phyloP scores from a whole-genome alignment of 2,888 invertebrate species.

The Parelbella ahira region DNA sequence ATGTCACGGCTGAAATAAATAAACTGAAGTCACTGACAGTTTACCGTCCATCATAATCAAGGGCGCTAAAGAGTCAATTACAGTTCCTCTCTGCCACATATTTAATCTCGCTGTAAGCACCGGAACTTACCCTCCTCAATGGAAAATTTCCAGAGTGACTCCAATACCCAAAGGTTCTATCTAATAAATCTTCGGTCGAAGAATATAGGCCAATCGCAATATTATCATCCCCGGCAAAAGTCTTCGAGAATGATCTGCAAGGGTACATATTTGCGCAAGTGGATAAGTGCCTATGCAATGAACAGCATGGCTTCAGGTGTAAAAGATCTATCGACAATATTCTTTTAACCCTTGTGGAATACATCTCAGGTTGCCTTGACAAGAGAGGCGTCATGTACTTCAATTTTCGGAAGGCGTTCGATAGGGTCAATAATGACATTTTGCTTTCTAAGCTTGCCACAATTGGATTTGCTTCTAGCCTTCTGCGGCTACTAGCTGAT shows the following conservation, averaged over 20 bases:
- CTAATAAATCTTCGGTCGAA: not conserved
- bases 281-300: constrained; percentile 1
- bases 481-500: constrained; percentile 17
- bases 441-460: constrained; percentile 2
- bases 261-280: constrained; percentile 2
- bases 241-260: constrained; percentile 3
- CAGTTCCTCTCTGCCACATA: constrained; percentile 9
- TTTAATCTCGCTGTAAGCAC: constrained; percentile 12
- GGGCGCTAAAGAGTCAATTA: constrained; percentile 7
- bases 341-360: constrained; percentile 24
- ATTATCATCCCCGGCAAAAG: constrained; percentile 5
- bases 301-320: constrained; percentile 7
- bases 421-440: constrained; percentile 10
- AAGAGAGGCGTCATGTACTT: constrained; percentile 26
- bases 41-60: constrained; percentile 4
- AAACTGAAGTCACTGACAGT: constrained; percentile 7
- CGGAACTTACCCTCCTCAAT: constrained; percentile 14
- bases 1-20: not conserved
- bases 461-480: constrained; percentile 15
- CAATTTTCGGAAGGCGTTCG: constrained; percentile 23
- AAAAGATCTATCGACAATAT: constrained; percentile 1
- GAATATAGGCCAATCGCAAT: constrained; percentile 19
- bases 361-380: constrained; percentile 19
- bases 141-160: constrained; percentile 14
- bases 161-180: constrained; percentile 16